Percentiles rank a stretch among this genome's conserved stretches.
These are phyloP conservation scores for Drosophila paracracens DNA, from an alignment of 2,888 invertebrate species.

Conservation along the genomic window DNA sequence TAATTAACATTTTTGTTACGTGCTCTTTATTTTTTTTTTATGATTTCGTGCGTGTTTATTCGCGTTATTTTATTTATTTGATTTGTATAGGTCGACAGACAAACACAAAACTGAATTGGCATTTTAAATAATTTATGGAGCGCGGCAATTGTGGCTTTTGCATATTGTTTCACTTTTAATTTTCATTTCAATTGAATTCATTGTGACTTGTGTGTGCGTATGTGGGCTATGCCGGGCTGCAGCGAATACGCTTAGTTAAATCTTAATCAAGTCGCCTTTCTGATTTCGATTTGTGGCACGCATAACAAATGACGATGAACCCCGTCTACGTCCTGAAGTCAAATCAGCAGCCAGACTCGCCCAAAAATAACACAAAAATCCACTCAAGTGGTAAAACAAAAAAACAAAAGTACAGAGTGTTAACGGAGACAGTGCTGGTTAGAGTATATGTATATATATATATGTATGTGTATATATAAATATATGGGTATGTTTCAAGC, in stretches of 20 bases:
- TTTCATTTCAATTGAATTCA: conserved; percentile 56
- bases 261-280: conserved; percentile 77
- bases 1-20: conserved; percentile 69
- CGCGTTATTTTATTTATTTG: conserved; percentile 11
- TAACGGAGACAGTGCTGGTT: conserved; percentile 58
- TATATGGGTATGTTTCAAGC: conserved; percentile 54
- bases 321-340: conserved; percentile 19
- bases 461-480: conserved; percentile 17
- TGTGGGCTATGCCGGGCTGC: conserved; percentile 20
- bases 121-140: conserved; percentile 68
- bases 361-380: conserved; percentile 77
- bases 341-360: conserved; percentile 22
- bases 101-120: conserved; percentile 44
- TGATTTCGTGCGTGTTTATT: conserved; percentile 30
- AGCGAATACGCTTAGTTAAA: conserved; percentile 71
- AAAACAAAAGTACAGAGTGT: conserved; percentile 60
- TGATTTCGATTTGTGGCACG: conserved; percentile 78
- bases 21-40: conserved; percentile 12
- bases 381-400: conserved; percentile 78
- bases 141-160: conserved; percentile 27
- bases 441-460: conserved; percentile 22
- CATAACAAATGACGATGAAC: conserved; percentile 71
- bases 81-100: conserved; percentile 2
- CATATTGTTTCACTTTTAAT: conserved; percentile 37
- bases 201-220: conserved; percentile 30